Conservation (phyloP, 2,888 invertebrate genomes). For the Polia nebulosa region DNA sequence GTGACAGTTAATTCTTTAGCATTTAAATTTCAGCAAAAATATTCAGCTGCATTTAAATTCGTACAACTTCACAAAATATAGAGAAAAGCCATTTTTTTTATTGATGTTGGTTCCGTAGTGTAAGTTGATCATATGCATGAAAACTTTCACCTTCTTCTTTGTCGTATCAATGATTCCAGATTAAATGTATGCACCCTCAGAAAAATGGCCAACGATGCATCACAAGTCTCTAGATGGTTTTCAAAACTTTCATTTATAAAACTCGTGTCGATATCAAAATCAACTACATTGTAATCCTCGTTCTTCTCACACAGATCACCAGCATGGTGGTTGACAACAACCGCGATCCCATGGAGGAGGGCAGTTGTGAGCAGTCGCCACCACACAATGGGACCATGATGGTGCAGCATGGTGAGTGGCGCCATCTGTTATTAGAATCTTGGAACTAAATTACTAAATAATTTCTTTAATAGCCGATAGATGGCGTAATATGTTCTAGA, state of each 20-base stretch:
- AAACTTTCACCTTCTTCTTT: too few species aligned
- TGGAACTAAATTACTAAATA: neutral
- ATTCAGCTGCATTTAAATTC: neutral
- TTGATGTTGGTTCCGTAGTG: too few species aligned
- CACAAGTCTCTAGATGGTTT: too few species aligned
- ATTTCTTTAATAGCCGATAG: neutral
- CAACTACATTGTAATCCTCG: slow-evolving; percentile 14
- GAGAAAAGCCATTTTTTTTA: too few species aligned
- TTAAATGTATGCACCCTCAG: too few species aligned
- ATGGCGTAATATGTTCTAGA: neutral
- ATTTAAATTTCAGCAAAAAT: neutral
- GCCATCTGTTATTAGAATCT: slow-evolving; percentile 22
- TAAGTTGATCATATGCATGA: too few species aligned
- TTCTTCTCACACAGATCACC: slow-evolving; percentile 75
- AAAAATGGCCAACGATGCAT: too few species aligned
- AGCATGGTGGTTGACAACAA: slow-evolving; percentile 84
- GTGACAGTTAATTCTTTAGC: neutral
- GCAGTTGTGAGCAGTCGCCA: slow-evolving; percentile 80
- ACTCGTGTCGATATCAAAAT: neutral
- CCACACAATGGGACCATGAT: slow-evolving; percentile 77
- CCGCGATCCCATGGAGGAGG: slow-evolving; percentile 82
- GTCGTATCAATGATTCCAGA: too few species aligned
- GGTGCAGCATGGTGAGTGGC: slow-evolving; percentile 79
- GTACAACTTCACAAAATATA: too few species aligned
- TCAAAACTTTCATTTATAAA: neutral